These are phyloP conservation scores for Zaprionus gabonicus DNA, from an alignment of 1,140 invertebrate genomes.

Conservation along the genomic window DNA sequence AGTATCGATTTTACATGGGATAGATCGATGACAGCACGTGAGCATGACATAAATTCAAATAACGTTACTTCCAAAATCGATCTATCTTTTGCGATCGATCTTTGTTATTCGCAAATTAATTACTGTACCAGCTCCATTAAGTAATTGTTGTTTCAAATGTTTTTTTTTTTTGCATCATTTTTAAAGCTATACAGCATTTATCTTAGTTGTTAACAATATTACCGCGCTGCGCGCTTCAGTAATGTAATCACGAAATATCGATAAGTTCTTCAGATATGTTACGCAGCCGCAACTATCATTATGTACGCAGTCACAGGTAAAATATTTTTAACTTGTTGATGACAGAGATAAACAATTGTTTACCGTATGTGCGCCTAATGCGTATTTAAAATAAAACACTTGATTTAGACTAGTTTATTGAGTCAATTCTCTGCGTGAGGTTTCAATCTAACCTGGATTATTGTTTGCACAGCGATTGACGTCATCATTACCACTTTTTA, in stretches of 20 bases:
- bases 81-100: background rate
- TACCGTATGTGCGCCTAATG: too few species aligned
- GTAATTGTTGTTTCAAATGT: background rate
- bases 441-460: background rate
- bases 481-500: background rate
- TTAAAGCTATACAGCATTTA: background rate
- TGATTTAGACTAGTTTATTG: too few species aligned
- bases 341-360: too few species aligned
- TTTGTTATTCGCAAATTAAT: background rate
- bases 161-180: background rate
- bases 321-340: background rate
- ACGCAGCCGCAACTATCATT: constrained; percentile 3
- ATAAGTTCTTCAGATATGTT: background rate
- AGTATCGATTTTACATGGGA: background rate
- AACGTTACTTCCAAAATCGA: background rate
- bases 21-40: background rate
- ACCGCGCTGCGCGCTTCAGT: background rate
- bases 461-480: background rate
- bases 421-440: too few species aligned
- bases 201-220: background rate
- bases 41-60: background rate
- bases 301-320: background rate
- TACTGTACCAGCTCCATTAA: background rate
- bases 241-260: background rate
- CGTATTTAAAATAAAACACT: background rate